These are phyloP conservation scores for Drosophila prosaltans DNA, from an alignment of 1,140 invertebrate genomes.

Conservation along the genomic window DNA sequence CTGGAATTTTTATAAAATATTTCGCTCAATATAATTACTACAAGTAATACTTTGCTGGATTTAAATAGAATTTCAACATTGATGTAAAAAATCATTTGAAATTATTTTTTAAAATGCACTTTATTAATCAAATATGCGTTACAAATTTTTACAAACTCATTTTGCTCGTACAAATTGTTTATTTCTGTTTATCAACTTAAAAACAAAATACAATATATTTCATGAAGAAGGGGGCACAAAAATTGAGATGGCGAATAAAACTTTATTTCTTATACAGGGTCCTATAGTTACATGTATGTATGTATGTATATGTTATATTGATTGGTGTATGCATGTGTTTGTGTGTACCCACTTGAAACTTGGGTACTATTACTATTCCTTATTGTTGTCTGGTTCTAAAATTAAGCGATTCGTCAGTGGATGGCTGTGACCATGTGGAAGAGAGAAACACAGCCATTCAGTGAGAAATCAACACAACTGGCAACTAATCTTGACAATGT, in stretches of 20 bases:
- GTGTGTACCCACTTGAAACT: slow-evolving; percentile 10
- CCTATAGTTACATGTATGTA: neutral
- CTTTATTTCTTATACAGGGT: slow-evolving; percentile 34
- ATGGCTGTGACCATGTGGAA: slow-evolving; percentile 23
- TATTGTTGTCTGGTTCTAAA: neutral
- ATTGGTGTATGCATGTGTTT: neutral
- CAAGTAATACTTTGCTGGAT: no score
- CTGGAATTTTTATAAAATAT: no score
- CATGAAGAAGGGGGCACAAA: slow-evolving; percentile 29
- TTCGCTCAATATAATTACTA: no score
- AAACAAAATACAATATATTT: slow-evolving; percentile 27
- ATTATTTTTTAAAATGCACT: slow-evolving; percentile 44
- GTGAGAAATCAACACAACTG: slow-evolving; percentile 44
- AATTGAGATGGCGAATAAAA: slow-evolving; percentile 43
- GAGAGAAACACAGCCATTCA: slow-evolving; percentile 39
- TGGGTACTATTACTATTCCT: slow-evolving; percentile 26
- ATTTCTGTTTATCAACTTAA: slow-evolving; percentile 17
- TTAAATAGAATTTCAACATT: no score
- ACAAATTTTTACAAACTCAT: slow-evolving; percentile 52
- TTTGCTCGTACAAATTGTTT: slow-evolving; percentile 26
- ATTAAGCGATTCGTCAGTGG: slow-evolving; percentile 49
- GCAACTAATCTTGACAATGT: slow-evolving; percentile 1
- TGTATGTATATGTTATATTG: slow-evolving; percentile 4
- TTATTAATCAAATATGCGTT: slow-evolving; percentile 69
- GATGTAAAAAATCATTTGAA: no score